These are phyloP conservation scores for Hesperia comma DNA, from an alignment of 2,888 invertebrate species.

Conservation along the genomic window DNA sequence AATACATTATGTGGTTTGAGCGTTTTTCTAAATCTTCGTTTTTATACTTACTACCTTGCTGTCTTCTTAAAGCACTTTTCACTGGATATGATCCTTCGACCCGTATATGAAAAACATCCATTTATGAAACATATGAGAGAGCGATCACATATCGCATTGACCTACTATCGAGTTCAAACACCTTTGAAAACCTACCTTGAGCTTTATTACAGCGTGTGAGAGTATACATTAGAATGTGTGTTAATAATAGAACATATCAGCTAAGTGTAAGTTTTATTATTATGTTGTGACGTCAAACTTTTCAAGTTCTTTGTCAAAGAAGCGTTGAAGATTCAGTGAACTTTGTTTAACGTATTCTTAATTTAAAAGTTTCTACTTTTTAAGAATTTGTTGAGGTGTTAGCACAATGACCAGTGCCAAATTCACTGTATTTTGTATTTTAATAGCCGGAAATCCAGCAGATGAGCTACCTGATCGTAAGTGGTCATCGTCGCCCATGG, in stretches of 20 bases:
- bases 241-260: constrained; percentile 11
- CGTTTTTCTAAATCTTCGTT: too few species aligned
- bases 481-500: too few species aligned
- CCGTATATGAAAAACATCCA: constrained; percentile 27
- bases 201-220: not conserved
- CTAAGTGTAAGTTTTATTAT: constrained; percentile 13
- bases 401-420: too few species aligned
- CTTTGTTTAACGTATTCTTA: not conserved
- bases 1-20: too few species aligned
- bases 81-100: constrained; percentile 5
- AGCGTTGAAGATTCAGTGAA: not conserved
- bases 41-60: too few species aligned
- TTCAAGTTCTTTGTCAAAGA: constrained; percentile 24
- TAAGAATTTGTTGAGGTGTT: too few species aligned
- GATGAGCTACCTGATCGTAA: too few species aligned
- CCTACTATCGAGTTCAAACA: constrained; percentile 25
- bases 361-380: not conserved
- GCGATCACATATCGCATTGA: constrained; percentile 30
- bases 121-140: constrained; percentile 50
- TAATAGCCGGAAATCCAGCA: too few species aligned
- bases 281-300: constrained; percentile 32
- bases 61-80: not conserved
- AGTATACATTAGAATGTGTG: not conserved
- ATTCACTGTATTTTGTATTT: too few species aligned
- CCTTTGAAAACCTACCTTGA: not conserved